Conservation (phyloP, 1,140 invertebrate genomes). For the Steinernema feltiae region DNA sequence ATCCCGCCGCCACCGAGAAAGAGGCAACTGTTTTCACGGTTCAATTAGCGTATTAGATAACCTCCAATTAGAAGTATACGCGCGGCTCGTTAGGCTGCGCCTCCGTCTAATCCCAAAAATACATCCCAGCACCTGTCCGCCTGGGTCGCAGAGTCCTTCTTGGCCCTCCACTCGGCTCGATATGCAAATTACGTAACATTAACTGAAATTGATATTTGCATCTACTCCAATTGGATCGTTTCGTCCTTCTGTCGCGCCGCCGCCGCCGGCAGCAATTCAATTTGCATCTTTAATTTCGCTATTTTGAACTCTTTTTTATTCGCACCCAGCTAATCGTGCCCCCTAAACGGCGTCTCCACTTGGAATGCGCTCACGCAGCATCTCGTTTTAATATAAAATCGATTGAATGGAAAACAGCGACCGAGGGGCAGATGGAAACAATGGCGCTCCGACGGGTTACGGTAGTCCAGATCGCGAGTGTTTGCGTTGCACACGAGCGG, state of each 20-base stretch:
- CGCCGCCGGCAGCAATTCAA: neutral
- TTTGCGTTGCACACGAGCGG: neutral
- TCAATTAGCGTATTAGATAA: conserved; percentile 15
- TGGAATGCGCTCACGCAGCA: neutral
- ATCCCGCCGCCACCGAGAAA: neutral
- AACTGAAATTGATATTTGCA: neutral
- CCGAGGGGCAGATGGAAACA: neutral
- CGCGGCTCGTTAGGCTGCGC: neutral
- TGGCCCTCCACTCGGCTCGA: neutral
- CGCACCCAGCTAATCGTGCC: neutral
- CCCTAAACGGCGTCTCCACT: neutral
- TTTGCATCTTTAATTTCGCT: neutral
- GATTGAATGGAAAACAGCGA: neutral
- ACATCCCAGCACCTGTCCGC: conserved; percentile 3
- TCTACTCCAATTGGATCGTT: neutral
- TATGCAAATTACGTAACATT: conserved; percentile 11
- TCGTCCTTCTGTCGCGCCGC: neutral
- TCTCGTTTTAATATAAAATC: conserved; percentile 11
- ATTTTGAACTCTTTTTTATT: neutral
- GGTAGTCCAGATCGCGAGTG: neutral
- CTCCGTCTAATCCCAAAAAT: conserved; percentile 11
- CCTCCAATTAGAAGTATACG: neutral
- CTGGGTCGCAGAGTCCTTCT: neutral
- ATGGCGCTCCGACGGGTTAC: neutral
- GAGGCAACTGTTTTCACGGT: conserved; percentile 15